Base-by-base conservation (phyloP, 2,888 invertebrate genomes). In the Caenorhabditis virilis region DNA sequence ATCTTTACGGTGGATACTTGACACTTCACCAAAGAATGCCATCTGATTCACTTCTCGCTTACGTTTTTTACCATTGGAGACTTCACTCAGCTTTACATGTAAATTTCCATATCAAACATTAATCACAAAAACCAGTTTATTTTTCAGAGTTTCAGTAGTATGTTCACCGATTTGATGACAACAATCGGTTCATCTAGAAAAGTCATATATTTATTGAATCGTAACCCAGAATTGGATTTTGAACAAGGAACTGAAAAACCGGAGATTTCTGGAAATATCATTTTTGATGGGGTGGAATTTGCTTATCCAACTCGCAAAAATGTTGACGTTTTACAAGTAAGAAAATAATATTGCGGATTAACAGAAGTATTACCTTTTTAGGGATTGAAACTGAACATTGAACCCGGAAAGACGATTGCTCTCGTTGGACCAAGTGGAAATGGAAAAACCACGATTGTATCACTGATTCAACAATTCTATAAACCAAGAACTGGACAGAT, bases 281-380 rank as follows among this genome's bases (percentile, higher is more conserved):
- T 88, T 30, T 89, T 90, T 68, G 86, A 88, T 55, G 85, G 88
- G 23, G 88, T 92, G 0, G 91, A 84, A 86, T 92, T 92, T 85
- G 87, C 89, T 43, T 93, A 93, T 84, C 92, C 93, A 1, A 89
- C 90, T 0, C 87, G 92, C 15, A 88, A 88, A 38, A 89, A 90
- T 64, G 88, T 88, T 48, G 86, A 88, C 51, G 90, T 93, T 3
- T 85, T 93, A 15, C 88, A 89, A 55, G 89, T 83, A 54, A n/a
- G n/a, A n/a, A n/a, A 42, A 27, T n/a, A n/a, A n/a, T n/a, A n/a
- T n/a, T n/a, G n/a, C n/a, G n/a, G n/a, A 13, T 41, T 20, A 13
- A n/a, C n/a, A n/a, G n/a, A n/a, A n/a, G 35, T 15, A 35, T 13
- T 35, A n/a, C n/a, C n/a, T n/a, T 20, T 49, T 2, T 23, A 54